phyloP scores from a whole-genome alignment of 2,113 vertebrate genomes.

The Mustelus asterias region DNA sequence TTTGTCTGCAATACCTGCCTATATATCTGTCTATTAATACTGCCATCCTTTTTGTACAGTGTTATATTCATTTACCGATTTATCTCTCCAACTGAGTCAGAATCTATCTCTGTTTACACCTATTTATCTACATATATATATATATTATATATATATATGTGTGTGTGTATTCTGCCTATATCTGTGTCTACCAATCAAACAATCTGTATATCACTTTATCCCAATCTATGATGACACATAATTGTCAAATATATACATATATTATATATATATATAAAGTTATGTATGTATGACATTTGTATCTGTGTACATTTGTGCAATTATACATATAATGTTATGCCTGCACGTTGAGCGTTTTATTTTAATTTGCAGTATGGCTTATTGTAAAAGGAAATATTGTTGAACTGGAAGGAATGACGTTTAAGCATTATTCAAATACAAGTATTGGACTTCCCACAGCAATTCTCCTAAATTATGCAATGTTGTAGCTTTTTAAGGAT shows the following conservation, averaged over 20 bases:
- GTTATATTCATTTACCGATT: not conserved
- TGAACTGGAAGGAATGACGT: not conserved
- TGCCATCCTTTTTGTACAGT: not conserved
- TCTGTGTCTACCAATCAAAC: not conserved
- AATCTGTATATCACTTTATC: not conserved
- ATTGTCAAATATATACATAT: not conserved
- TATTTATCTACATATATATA: not conserved
- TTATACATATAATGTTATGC: not conserved
- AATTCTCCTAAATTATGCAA: not conserved
- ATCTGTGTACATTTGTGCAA: not conserved
- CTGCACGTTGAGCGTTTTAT: not conserved
- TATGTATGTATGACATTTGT: not conserved
- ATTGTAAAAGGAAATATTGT: not conserved
- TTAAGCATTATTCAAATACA: conserved; percentile 19
- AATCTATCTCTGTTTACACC: too few relatives aligned
- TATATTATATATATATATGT: too few relatives aligned
- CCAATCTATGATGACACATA: not conserved
- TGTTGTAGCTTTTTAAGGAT: not conserved
- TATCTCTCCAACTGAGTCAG: not conserved
- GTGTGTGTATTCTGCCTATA: not conserved
- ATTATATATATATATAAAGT: not conserved
- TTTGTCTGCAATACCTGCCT: not conserved
- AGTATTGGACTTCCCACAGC: not conserved
- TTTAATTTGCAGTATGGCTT: not conserved
- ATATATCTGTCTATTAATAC: not conserved